A percentile compares a stretch with the other conserved stretches of the same genome.
These are phyloP conservation scores for Holothuria scabra DNA, from an alignment of 53 echinoderm and acorn worm genomes.

Conservation along the genomic window DNA sequence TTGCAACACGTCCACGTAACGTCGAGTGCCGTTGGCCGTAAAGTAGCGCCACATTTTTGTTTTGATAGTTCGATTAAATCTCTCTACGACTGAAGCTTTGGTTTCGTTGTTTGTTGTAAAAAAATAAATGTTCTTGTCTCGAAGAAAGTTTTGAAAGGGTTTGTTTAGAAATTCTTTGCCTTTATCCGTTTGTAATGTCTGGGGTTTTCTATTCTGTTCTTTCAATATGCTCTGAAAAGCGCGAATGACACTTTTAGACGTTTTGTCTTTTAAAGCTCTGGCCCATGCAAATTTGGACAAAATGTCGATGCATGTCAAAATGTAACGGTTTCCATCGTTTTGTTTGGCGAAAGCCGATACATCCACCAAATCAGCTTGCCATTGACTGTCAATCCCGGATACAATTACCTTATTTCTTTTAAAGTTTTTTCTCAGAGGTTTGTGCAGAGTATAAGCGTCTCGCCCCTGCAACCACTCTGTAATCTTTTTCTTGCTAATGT, in stretches of 20 bases:
- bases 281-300: too few species aligned
- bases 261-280: too few species aligned
- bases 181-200: too few species aligned
- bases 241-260: too few species aligned
- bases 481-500: neutral
- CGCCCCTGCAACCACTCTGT: too few species aligned
- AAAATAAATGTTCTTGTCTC: slow-evolving; percentile 35
- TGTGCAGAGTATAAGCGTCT: too few species aligned
- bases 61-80: slow-evolving; percentile 56
- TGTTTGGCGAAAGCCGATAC: slow-evolving; percentile 7
- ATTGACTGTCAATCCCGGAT: slow-evolving; percentile 44
- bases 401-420: slow-evolving; percentile 52
- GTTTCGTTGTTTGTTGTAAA: slow-evolving; percentile 61
- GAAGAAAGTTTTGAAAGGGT: slow-evolving; percentile 13
- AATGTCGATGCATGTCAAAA: slow-evolving; percentile 70
- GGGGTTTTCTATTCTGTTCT: too few species aligned
- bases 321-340: slow-evolving; percentile 43
- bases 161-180: slow-evolving; percentile 44
- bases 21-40: slow-evolving; percentile 40
- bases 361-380: slow-evolving; percentile 61
- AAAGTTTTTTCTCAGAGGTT: neutral
- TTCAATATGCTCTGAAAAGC: too few species aligned
- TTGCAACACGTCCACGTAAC: slow-evolving; percentile 13
- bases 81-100: slow-evolving; percentile 54
- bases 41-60: slow-evolving; percentile 52